Percentiles rank a stretch among this genome's conserved stretches.
Conservation (phyloP, 2,113 vertebrate species). For the Bungarus multicinctus region DNA sequence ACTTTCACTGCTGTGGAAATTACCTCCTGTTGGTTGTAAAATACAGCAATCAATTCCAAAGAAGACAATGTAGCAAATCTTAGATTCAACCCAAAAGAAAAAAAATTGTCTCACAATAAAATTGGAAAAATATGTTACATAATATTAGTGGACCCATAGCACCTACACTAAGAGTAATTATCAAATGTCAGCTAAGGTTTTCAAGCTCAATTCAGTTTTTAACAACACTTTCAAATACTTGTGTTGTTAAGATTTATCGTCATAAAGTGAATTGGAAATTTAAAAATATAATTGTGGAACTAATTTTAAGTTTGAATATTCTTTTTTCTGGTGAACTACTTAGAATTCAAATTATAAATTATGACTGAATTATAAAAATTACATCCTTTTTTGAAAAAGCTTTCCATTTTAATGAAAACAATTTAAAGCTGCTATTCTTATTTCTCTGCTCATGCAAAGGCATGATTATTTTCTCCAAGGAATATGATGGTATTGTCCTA, state of each 20-base stretch:
- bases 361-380: not conserved
- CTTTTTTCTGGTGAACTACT: not conserved
- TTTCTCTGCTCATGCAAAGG: not conserved
- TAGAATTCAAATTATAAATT: not conserved
- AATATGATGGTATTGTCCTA: not conserved
- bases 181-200: not conserved
- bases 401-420: not conserved
- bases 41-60: not conserved
- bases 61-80: not conserved
- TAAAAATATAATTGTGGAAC: not conserved
- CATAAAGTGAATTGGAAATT: not conserved
- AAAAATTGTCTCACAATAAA: not conserved
- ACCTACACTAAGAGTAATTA: not conserved
- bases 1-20: not conserved
- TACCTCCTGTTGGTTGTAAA: not conserved
- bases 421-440: not conserved
- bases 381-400: not conserved
- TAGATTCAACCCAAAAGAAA: not conserved
- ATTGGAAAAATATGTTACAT: not conserved
- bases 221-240: not conserved
- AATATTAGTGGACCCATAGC: not conserved
- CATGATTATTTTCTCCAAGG: not conserved
- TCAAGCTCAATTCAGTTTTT: not conserved
- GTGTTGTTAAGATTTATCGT: not conserved
- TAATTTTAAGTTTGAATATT: not conserved